Evolutionary conservation across 2,888 invertebrate genomes (phyloP), one percentile per base, ranked within the genome.

Genomic region (Dolomedes plantarius): DNA sequence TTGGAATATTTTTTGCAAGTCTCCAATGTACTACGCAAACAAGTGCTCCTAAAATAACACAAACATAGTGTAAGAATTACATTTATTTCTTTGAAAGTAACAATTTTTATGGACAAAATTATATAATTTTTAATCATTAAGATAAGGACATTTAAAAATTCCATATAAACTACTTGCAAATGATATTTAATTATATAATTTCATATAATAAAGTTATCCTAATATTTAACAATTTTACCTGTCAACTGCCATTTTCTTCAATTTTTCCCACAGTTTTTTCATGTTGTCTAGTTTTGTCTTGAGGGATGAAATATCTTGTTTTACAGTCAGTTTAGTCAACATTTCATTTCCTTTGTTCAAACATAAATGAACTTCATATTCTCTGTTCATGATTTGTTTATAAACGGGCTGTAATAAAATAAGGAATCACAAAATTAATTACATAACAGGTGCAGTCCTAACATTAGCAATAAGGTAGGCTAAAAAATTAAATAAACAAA

Each of bases 311-410:
- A 23, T 9, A 50, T 87, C 87, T 68, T 76, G 87, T 50, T 87
- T 87, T 7, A 29, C 41, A 0, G 92, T 91, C 74, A 87, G 16
- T 41, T 92, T 92, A 1, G 91, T 91, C 7, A 94, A 90, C 87
- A 95, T 92, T 90, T 95, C 95, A 89, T 94, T 93, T 89, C 97
- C 98, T 92, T 97, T 97, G 90, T 98, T 97, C 28, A 98, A 91
- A 27, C 98, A 93, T 95, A 98, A 97, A 89, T 98, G 97, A 0
- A 98, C 95, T 92, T 98, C 98, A 90, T 97, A 97, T 90, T 97
- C 97, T 87, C 96, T 94, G 88, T 95, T 94, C 92, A 96, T 95
- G 0, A 97, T 95, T 90, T 96, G 96, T 41, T 96, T 93, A 91
- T 98, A 97, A 73, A 97, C 93, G 0, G 97, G 97, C 92, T 87